Percentiles rank a stretch among this genome's conserved stretches.
These are phyloP conservation scores for Darwinula stevensoni DNA, from an alignment of 2,888 invertebrate species.

Conservation along the genomic window DNA sequence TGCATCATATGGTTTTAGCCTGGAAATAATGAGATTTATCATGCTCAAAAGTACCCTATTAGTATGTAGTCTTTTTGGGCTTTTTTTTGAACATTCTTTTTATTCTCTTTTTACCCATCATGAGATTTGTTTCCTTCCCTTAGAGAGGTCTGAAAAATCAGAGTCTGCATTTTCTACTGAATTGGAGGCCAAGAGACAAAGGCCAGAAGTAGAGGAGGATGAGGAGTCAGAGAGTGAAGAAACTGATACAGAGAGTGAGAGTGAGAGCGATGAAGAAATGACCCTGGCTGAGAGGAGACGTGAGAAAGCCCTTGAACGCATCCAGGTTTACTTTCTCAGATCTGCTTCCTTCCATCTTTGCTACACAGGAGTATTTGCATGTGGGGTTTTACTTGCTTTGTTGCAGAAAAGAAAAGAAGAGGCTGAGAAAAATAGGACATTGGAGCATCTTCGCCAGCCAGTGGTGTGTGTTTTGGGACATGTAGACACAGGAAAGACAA, in stretches of 20 bases:
- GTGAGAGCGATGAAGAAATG: constrained; percentile 22
- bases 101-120: no score
- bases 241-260: constrained; percentile 7
- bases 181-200: constrained; percentile 3
- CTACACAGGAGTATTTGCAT: no score
- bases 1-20: no score
- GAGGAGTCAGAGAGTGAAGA: constrained; percentile 5
- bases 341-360: no score
- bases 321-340: constrained; percentile 23
- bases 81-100: no score
- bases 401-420: constrained; percentile 30
- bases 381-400: constrained; percentile 6
- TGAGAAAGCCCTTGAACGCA: constrained; percentile 36
- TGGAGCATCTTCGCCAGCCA: constrained; percentile 55
- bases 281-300: constrained; percentile 43
- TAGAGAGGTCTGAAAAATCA: no score
- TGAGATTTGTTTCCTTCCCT: constrained; percentile 1
- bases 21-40: no score
- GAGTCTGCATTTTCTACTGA: no score
- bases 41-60: no score
- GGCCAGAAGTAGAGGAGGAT: constrained; percentile 7
- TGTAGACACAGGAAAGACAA: constrained; percentile 91
- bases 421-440: constrained; percentile 31
- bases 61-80: no score
- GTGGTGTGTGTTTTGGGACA: constrained; percentile 97